These are phyloP conservation scores for Cyclophora punctaria DNA, from an alignment of 2,888 invertebrate species.

Conservation along the genomic window DNA sequence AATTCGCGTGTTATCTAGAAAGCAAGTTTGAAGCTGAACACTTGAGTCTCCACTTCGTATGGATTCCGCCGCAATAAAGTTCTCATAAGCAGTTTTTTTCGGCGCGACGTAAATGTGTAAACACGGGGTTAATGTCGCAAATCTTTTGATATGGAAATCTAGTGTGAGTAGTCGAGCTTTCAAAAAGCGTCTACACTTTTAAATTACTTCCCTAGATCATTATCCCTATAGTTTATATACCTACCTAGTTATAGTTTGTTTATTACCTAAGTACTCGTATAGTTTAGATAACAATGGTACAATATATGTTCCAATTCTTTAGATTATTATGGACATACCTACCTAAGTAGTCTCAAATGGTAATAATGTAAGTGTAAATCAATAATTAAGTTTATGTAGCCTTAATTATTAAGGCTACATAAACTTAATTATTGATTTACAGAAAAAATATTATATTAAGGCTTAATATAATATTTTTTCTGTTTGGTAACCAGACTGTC, in stretches of 20 bases:
- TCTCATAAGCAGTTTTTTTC: slow-evolving; percentile 19
- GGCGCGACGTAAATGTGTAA: slow-evolving; percentile 30
- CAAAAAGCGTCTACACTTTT: not conserved
- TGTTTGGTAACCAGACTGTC: too few species aligned
- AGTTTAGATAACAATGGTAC: too few species aligned
- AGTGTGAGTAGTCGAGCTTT: slow-evolving; percentile 52
- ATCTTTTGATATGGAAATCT: slow-evolving; percentile 45
- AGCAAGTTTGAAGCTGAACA: slow-evolving; percentile 12
- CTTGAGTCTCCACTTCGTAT: slow-evolving; percentile 9
- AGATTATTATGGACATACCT: too few species aligned
- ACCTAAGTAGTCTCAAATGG: too few species aligned
- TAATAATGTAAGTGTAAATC: too few species aligned
- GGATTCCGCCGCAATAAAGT: slow-evolving; percentile 25
- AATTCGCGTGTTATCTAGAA: slow-evolving; percentile 11
- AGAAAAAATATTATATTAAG: too few species aligned
- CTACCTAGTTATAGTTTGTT: not conserved
- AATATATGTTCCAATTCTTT: too few species aligned
- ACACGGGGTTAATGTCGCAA: slow-evolving; percentile 26
- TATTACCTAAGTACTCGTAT: too few species aligned
- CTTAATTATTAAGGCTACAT: too few species aligned
- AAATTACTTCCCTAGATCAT: not conserved
- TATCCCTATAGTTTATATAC: not conserved
- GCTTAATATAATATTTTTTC: too few species aligned
- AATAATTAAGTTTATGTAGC: too few species aligned
- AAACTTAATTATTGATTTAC: too few species aligned